These are phyloP conservation scores for Plusia festucae DNA, from an alignment of 2,888 invertebrate species.

Conservation along the genomic window DNA sequence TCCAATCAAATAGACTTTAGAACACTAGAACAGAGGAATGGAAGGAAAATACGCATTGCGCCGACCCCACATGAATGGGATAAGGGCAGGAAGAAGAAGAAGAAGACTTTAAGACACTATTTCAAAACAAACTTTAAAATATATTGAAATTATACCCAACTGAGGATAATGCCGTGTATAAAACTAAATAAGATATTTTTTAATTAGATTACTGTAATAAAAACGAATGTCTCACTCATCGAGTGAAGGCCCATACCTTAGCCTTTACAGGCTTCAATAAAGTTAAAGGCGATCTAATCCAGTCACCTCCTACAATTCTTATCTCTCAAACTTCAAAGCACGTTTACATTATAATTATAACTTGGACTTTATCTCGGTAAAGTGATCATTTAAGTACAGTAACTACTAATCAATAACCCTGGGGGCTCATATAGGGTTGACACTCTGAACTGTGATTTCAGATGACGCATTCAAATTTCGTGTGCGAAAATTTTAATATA, in stretches of 20 bases:
- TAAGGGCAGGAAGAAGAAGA: too few relatives aligned
- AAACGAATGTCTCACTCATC: constrained; percentile 21
- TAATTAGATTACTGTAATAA: not conserved
- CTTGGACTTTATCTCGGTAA: constrained; percentile 64
- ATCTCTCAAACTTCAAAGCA: constrained; percentile 59
- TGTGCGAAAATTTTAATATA: not conserved
- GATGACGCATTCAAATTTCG: not conserved
- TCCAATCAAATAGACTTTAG: too few relatives aligned
- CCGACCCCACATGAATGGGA: too few relatives aligned
- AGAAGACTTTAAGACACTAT: too few relatives aligned
- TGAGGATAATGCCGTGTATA: not conserved
- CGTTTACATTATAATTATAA: constrained; percentile 68
- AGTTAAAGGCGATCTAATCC: constrained; percentile 51
- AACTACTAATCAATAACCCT: constrained; percentile 80
- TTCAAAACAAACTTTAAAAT: too few relatives aligned
- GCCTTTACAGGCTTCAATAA: constrained; percentile 48
- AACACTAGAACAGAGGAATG: too few relatives aligned
- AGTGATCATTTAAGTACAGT: constrained; percentile 71
- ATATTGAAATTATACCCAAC: too few relatives aligned
- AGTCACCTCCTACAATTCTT: constrained; percentile 49
- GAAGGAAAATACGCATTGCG: too few relatives aligned
- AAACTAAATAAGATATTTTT: not conserved
- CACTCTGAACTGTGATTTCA: constrained; percentile 10
- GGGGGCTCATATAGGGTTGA: constrained; percentile 62
- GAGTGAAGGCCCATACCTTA: constrained; percentile 30